Evolutionary conservation across 2,113 vertebrate genomes (phyloP).

Genomic region (Burhinus bistriatus): DNA sequence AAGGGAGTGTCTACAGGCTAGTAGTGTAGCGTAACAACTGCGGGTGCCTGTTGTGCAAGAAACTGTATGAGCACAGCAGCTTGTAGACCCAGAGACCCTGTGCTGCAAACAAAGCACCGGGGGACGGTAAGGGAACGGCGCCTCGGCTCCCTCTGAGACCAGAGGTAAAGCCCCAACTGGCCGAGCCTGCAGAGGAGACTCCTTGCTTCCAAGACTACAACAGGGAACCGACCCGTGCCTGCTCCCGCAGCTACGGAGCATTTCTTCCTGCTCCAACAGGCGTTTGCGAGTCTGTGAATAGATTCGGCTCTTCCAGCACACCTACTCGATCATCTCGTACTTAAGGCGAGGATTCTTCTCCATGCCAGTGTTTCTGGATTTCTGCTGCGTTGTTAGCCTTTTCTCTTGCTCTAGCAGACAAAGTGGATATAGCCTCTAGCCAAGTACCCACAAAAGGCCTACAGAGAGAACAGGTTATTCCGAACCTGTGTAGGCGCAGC

Average conservation of each 20-base stretch:
- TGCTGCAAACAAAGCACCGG: not conserved
- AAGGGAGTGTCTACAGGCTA: not conserved
- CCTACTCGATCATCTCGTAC: rapidly evolving
- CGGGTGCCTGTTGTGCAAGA: not conserved
- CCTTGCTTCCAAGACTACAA: not conserved
- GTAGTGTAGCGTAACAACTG: not conserved
- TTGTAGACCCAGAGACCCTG: not conserved
- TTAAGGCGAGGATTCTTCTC: not conserved
- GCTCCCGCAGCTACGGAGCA: not conserved
- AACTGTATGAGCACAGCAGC: not conserved
- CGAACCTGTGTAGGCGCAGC: not conserved
- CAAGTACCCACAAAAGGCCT: not conserved
- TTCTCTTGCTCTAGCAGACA: not conserved
- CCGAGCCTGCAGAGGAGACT: not conserved
- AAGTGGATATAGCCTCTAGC: not conserved
- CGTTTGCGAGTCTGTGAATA: not conserved
- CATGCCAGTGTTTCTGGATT: not conserved
- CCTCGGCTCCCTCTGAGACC: rapidly evolving
- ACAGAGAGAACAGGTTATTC: not conserved
- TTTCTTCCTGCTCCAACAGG: not conserved
- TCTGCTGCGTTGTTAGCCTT: not conserved
- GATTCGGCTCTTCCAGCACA: not conserved
- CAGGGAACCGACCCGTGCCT: not conserved
- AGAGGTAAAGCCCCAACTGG: not conserved
- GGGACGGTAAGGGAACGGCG: not conserved